These are phyloP conservation scores for Numenius phaeopus DNA, from an alignment of 2,797 vertebrate genomes.

Conservation along the genomic window DNA sequence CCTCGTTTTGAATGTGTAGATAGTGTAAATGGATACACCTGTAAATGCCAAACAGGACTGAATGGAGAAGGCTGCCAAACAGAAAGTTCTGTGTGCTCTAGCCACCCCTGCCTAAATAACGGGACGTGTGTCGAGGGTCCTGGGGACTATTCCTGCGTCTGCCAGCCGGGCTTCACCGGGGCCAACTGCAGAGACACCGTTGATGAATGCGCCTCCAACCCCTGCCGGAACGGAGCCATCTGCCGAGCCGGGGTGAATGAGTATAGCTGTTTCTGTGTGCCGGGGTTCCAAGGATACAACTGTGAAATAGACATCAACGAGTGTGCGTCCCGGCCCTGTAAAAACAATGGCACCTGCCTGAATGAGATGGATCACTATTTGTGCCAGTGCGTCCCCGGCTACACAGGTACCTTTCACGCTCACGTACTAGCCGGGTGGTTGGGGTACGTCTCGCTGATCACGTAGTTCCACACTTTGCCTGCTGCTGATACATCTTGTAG, in stretches of 20 bases:
- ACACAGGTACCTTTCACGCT: conserved; percentile 81
- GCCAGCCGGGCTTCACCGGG: conserved; percentile 83
- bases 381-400: conserved; percentile 88
- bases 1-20: conserved; percentile 77
- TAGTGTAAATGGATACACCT: conserved; percentile 73
- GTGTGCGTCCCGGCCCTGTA: conserved; percentile 92
- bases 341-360: conserved; percentile 88
- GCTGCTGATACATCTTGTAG: neutral
- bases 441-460: neutral
- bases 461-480: neutral
- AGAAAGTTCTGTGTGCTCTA: conserved; percentile 74
- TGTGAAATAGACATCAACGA: conserved; percentile 98
- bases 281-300: conserved; percentile 93
- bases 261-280: conserved; percentile 93
- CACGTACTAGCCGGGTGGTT: neutral
- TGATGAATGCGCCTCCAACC: conserved; percentile 85
- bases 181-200: conserved; percentile 80
- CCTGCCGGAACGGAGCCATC: conserved; percentile 94
- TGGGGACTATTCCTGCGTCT: conserved; percentile 80
- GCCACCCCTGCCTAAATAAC: conserved; percentile 84
- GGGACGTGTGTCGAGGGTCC: conserved; percentile 79
- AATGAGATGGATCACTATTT: conserved; percentile 89
- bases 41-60: conserved; percentile 81
- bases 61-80: conserved; percentile 77
- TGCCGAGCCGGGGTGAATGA: conserved; percentile 82